A percentile compares a stretch with the other conserved stretches of the same genome.
phyloP scores from a whole-genome alignment of 2,888 invertebrate genomes.

The Lasius fuliginosus region DNA sequence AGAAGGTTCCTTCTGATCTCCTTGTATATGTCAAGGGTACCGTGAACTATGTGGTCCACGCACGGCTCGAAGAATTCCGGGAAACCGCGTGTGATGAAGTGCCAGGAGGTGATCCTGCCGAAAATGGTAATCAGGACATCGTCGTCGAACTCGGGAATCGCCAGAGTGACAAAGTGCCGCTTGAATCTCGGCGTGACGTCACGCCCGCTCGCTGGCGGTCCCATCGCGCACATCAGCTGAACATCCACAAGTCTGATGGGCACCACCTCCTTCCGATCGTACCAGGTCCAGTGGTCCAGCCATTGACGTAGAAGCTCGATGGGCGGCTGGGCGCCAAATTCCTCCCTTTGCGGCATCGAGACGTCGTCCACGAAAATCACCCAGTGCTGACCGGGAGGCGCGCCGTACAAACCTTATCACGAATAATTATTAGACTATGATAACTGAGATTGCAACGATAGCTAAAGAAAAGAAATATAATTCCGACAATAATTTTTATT shows the following conservation, averaged over 20 bases:
- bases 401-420: constrained; percentile 76
- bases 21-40: constrained; percentile 95
- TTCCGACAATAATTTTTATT: not conserved
- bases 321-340: constrained; percentile 97
- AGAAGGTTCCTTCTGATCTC: constrained; percentile 92
- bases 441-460: not conserved
- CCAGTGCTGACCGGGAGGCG: constrained; percentile 89
- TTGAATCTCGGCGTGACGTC: constrained; percentile 93
- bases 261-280: constrained; percentile 93
- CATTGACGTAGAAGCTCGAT: constrained; percentile 96
- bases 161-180: constrained; percentile 94
- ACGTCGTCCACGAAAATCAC: constrained; percentile 98
- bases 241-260: constrained; percentile 94
- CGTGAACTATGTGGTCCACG: constrained; percentile 93
- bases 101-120: constrained; percentile 96
- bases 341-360: constrained; percentile 96
- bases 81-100: constrained; percentile 96
- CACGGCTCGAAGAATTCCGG: constrained; percentile 95
- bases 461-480: not conserved
- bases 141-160: constrained; percentile 96
- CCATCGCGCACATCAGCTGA: constrained; percentile 96
- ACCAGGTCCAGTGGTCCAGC: constrained; percentile 96
- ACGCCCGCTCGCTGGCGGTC: constrained; percentile 93
- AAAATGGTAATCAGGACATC: constrained; percentile 94
- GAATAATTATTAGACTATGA: not conserved